A percentile compares a stretch with the other conserved stretches of the same genome.
Evolutionary conservation across 2,113 vertebrate species (phyloP).

Genomic region (Eudyptes chrysolophus): DNA sequence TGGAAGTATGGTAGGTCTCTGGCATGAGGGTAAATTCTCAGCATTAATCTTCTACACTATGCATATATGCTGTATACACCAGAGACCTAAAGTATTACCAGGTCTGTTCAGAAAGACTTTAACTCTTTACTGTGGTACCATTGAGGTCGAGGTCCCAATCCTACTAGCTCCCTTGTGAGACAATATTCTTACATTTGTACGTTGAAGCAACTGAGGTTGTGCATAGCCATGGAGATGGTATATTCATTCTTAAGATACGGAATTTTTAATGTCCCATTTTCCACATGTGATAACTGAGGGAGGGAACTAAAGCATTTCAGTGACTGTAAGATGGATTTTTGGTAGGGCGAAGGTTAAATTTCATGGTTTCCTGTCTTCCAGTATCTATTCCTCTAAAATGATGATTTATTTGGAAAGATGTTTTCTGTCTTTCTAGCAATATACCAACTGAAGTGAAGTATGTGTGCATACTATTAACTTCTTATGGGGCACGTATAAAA

Average conservation of each 20-base stretch:
- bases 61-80: not conserved
- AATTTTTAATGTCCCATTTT: not conserved
- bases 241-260: not conserved
- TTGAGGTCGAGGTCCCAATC: not conserved
- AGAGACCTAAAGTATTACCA: not conserved
- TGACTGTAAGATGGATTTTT: not conserved
- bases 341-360: not conserved
- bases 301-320: not conserved
- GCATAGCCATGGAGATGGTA: not conserved
- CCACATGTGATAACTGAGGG: not conserved
- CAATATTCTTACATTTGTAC: not conserved
- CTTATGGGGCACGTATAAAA: not conserved
- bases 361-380: not conserved
- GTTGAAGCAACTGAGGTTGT: not conserved
- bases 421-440: not conserved
- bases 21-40: not conserved
- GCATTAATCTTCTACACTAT: not conserved
- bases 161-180: not conserved
- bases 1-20: not conserved
- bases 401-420: not conserved
- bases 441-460: not conserved
- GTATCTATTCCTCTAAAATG: not conserved
- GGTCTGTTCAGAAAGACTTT: not conserved
- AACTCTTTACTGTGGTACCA: not conserved
- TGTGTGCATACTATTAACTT: not conserved